Percentiles rank a stretch among this genome's conserved stretches.
phyloP scores from a whole-genome alignment of 2,113 vertebrate species.

The Silurus meridionalis region DNA sequence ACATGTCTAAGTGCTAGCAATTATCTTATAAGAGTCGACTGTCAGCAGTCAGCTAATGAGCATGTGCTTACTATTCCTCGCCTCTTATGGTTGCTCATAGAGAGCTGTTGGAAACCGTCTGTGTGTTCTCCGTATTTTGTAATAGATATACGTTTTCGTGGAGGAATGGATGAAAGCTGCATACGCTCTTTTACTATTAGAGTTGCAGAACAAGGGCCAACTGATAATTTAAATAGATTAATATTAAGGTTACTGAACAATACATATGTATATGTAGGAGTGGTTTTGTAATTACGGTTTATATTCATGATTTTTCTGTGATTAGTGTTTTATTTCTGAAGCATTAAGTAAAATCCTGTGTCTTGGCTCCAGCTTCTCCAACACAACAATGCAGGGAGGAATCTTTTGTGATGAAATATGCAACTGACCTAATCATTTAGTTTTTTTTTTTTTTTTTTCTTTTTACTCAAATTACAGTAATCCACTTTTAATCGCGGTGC shows the following conservation, averaged over 20 bases:
- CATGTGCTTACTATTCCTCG: neutral
- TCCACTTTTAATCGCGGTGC: too few species aligned
- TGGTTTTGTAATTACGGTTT: too few species aligned
- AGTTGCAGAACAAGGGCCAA: neutral
- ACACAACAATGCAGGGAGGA: too few species aligned
- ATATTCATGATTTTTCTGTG: too few species aligned
- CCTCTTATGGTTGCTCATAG: neutral
- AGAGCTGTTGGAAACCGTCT: neutral
- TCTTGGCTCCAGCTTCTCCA: too few species aligned
- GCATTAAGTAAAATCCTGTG: too few species aligned
- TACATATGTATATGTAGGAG: neutral
- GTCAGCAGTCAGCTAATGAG: constrained; percentile 35
- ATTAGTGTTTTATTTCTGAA: too few species aligned
- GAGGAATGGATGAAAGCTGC: neutral
- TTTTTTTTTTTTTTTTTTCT: too few species aligned
- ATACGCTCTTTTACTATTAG: neutral
- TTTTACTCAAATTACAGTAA: too few species aligned
- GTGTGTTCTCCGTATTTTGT: constrained; percentile 12
- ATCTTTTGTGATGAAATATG: too few species aligned
- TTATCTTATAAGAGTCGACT: constrained; percentile 6
- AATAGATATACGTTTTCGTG: neutral
- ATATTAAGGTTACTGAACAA: neutral
- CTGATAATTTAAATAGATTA: neutral
- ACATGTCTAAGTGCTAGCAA: constrained; percentile 14
- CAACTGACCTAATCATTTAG: too few species aligned